These are phyloP conservation scores for Alethe castanea DNA, from an alignment of 2,113 vertebrate species.

Conservation along the genomic window DNA sequence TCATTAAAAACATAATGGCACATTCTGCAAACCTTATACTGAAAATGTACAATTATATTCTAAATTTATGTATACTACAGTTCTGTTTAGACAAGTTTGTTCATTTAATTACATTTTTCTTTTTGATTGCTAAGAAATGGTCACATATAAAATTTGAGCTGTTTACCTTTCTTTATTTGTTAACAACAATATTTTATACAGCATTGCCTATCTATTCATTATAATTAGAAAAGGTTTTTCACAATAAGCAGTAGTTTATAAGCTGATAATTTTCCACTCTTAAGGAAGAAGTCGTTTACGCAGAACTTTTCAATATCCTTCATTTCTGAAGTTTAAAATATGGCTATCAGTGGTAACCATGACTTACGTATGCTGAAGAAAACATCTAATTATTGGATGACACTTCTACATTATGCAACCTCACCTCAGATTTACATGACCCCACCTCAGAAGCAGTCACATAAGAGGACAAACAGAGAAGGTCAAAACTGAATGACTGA, in stretches of 20 bases:
- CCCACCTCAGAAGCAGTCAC: not conserved
- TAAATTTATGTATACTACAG: not conserved
- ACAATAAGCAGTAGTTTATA: not conserved
- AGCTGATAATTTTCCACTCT: not conserved
- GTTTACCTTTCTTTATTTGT: not conserved
- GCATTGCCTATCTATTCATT: not conserved
- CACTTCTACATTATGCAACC: not conserved
- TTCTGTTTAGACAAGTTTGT: not conserved
- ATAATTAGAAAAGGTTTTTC: not conserved
- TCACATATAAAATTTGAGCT: not conserved
- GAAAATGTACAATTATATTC: not conserved
- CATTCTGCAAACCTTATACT: not conserved
- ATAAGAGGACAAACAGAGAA: not conserved
- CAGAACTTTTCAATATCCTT: not conserved
- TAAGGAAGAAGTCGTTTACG: not conserved
- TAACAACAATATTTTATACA: not conserved
- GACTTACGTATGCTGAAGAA: rapidly evolving
- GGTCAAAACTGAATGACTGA: not conserved
- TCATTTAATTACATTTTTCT: slow-evolving; percentile 1
- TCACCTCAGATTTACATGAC: not conserved
- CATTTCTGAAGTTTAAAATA: not conserved
- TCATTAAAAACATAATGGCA: not conserved
- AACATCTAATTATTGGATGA: not conserved
- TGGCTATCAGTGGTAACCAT: not conserved
- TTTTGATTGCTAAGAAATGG: not conserved